A percentile compares a stretch with the other conserved stretches of the same genome.
Evolutionary conservation across 1,140 invertebrate species (phyloP).

Genomic region (Belonocnema kinseyi): DNA sequence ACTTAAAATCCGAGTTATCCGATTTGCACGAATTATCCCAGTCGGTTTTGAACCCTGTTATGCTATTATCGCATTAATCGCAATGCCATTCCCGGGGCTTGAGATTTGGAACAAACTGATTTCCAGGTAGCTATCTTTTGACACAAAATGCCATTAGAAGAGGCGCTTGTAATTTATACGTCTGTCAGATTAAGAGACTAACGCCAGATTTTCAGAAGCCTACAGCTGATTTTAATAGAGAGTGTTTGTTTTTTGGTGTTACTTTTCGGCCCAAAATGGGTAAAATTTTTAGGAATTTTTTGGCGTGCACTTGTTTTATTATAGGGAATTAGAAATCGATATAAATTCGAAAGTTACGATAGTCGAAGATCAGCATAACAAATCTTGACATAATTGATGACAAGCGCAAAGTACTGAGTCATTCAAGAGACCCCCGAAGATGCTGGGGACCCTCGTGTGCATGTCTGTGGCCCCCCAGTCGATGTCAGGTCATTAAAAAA

Average conservation of each 20-base stretch:
- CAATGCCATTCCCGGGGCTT: background rate
- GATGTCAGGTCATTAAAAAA: constrained; percentile 2
- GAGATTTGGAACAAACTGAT: background rate
- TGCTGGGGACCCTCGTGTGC: constrained; percentile 3
- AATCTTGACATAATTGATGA: constrained; percentile 30
- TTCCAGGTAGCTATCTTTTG: constrained; percentile 1
- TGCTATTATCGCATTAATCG: constrained; percentile 38
- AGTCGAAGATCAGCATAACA: constrained; percentile 23
- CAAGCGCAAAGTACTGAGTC: constrained; percentile 21
- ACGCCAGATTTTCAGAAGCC: background rate
- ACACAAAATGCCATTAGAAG: constrained; percentile 5
- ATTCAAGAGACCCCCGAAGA: constrained; percentile 7
- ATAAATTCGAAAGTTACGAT: background rate
- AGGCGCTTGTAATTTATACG: constrained; percentile 1
- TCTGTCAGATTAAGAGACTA: background rate
- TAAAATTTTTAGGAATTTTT: background rate
- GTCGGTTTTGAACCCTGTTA: constrained; percentile 28
- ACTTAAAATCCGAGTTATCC: constrained; percentile 32
- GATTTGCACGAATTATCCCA: constrained; percentile 32
- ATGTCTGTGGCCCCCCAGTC: background rate
- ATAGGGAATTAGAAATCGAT: constrained; percentile 12
- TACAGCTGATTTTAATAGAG: background rate
- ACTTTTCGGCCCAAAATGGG: background rate
- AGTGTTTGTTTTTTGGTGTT: background rate
- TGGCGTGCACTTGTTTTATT: background rate